Evolutionary conservation across 2,113 vertebrate genomes (phyloP).

Genomic region (Brachionichthys hirsutus): DNA sequence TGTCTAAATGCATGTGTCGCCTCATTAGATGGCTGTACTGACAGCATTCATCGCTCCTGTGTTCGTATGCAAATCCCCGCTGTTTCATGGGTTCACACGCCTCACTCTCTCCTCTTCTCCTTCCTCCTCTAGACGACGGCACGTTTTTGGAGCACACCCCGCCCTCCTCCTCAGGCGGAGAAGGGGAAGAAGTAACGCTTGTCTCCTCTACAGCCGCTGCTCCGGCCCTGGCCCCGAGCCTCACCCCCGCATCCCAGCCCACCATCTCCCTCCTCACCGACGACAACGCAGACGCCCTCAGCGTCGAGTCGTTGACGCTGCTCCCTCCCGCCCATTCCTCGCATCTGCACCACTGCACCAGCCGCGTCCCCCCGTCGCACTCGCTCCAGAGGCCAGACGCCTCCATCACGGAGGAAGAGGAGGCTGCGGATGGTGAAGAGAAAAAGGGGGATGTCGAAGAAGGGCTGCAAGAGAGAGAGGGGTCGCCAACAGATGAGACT

Average conservation of each 20-base stretch:
- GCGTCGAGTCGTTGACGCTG: conserved; percentile 91
- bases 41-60: background rate
- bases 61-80: too few species aligned
- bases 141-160: conserved; percentile 76
- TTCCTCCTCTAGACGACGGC: conserved; percentile 76
- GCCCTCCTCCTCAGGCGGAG: conserved; percentile 65
- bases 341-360: conserved; percentile 80
- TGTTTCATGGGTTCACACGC: background rate
- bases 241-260: conserved; percentile 91
- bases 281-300: conserved; percentile 80
- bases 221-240: conserved; percentile 87
- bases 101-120: conserved; percentile 4
- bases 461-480: conserved; percentile 16
- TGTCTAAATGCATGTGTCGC: background rate
- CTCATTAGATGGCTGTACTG: background rate
- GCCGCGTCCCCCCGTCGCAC: conserved; percentile 65
- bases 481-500: conserved; percentile 29
- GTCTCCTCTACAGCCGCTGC: conserved; percentile 32
- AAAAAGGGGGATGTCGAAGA: background rate
- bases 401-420: conserved; percentile 50
- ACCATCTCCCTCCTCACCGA: conserved; percentile 91
- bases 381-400: conserved; percentile 46
- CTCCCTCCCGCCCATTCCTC: conserved; percentile 86
- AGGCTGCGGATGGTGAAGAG: background rate
- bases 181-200: conserved; percentile 33